Evolutionary conservation across 2,113 vertebrate species (phyloP).

Genomic region (Synchiropus splendidus): DNA sequence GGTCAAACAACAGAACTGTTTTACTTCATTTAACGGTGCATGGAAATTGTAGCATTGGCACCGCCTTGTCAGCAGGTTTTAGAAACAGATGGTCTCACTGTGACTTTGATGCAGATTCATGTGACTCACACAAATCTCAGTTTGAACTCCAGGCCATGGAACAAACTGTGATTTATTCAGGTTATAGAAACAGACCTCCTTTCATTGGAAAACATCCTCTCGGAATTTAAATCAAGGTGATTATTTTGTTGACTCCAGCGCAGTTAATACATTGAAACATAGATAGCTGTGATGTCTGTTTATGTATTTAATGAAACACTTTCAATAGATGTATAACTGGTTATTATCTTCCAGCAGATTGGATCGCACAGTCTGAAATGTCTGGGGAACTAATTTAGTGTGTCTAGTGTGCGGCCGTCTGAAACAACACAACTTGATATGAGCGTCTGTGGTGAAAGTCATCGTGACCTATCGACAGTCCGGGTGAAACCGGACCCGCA

Average conservation of each 20-base stretch:
- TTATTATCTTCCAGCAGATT: constrained; percentile 12
- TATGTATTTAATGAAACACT: neutral
- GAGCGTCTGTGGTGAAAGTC: constrained; percentile 26
- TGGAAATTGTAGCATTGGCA: too few relatives aligned
- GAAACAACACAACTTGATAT: constrained; percentile 50
- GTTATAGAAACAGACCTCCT: too few relatives aligned
- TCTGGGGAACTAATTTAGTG: constrained; percentile 45
- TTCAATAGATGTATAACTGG: too few relatives aligned
- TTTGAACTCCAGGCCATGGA: too few relatives aligned
- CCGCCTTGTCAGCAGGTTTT: too few relatives aligned
- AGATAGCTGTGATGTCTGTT: neutral
- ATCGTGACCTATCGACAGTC: constrained; percentile 36
- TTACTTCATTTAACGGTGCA: too few relatives aligned
- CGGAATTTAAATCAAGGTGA: too few relatives aligned
- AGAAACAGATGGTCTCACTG: constrained; percentile 33
- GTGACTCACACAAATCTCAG: too few relatives aligned
- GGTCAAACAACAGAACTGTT: constrained; percentile 24
- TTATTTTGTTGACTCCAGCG: too few relatives aligned
- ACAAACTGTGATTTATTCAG: too few relatives aligned
- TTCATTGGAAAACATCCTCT: too few relatives aligned
- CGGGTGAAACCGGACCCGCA: constrained; percentile 42
- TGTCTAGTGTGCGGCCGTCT: constrained; percentile 22
- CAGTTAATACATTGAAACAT: too few relatives aligned
- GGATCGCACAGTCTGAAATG: constrained; percentile 28
- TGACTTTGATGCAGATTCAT: constrained; percentile 6